These are phyloP conservation scores for Zaprionus lachaisei DNA, from an alignment of 1,140 invertebrate species.

Conservation along the genomic window DNA sequence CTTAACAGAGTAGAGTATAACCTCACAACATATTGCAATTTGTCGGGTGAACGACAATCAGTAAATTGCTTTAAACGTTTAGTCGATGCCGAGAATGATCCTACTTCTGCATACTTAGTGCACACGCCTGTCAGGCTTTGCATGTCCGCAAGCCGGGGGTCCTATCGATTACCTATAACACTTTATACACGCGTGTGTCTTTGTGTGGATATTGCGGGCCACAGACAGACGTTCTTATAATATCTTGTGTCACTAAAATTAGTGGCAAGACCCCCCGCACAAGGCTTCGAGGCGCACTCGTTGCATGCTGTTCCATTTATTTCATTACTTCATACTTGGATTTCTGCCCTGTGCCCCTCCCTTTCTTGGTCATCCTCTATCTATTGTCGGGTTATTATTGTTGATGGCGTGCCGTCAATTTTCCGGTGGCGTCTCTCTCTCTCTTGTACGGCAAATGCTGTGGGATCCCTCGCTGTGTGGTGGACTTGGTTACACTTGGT, in stretches of 20 bases:
- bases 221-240: conserved; percentile 28
- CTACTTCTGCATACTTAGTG: conserved; percentile 4
- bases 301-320: conserved; percentile 52
- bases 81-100: conserved; percentile 7
- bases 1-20: too few relatives aligned
- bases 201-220: background rate
- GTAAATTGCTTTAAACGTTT: conserved; percentile 21
- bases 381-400: conserved; percentile 26
- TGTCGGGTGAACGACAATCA: background rate
- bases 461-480: conserved; percentile 11
- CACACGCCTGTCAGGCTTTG: conserved; percentile 1
- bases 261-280: conserved; percentile 51
- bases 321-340: conserved; percentile 61
- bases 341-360: background rate
- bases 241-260: conserved; percentile 72
- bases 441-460: conserved; percentile 13
- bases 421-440: conserved; percentile 59
- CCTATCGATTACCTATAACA: conserved; percentile 64
- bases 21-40: background rate
- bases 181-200: conserved; percentile 11
- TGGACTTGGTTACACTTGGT: conserved; percentile 28
- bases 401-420: conserved; percentile 75
- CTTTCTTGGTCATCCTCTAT: background rate
- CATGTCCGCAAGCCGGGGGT: conserved; percentile 4
- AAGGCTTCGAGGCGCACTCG: conserved; percentile 33